Percentiles rank a stretch among this genome's conserved stretches.
phyloP scores from a whole-genome alignment of 2,797 vertebrate genomes.

The Parambassis ranga region DNA sequence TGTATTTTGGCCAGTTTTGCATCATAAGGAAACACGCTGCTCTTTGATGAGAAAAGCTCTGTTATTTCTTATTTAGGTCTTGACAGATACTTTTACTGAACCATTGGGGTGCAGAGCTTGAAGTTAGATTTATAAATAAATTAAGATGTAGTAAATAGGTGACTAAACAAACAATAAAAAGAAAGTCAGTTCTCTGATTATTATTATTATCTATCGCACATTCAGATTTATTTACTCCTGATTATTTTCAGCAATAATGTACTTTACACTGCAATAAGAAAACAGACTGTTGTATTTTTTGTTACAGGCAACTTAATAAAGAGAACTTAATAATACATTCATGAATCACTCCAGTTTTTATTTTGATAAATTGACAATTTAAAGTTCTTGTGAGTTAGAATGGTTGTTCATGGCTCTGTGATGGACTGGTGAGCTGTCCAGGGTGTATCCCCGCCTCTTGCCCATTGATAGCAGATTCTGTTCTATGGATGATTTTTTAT shows the following conservation, averaged over 20 bases:
- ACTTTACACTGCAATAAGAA: no score
- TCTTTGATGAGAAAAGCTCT: constrained; percentile 29
- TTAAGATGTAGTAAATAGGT: constrained; percentile 7
- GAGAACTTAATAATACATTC: no score
- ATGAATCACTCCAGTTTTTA: no score
- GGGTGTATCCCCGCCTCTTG: no score
- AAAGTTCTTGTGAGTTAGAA: no score
- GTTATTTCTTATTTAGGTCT: constrained; percentile 33
- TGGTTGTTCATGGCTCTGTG: no score
- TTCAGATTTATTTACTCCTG: no score
- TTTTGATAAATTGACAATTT: no score
- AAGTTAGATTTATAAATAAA: constrained; percentile 23
- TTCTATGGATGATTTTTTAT: no score
- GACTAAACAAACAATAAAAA: neutral
- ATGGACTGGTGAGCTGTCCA: no score
- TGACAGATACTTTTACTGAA: constrained; percentile 33
- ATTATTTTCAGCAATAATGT: no score
- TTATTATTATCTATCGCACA: neutral
- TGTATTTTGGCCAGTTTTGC: constrained; percentile 62
- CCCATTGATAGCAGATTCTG: no score
- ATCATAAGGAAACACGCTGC: constrained; percentile 54
- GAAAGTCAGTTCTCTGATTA: neutral
- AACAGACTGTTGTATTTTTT: neutral
- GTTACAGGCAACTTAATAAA: neutral
- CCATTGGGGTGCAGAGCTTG: constrained; percentile 1